Evolutionary conservation across 2,797 vertebrate genomes (phyloP).

Genomic region (Bucorvus abyssinicus): DNA sequence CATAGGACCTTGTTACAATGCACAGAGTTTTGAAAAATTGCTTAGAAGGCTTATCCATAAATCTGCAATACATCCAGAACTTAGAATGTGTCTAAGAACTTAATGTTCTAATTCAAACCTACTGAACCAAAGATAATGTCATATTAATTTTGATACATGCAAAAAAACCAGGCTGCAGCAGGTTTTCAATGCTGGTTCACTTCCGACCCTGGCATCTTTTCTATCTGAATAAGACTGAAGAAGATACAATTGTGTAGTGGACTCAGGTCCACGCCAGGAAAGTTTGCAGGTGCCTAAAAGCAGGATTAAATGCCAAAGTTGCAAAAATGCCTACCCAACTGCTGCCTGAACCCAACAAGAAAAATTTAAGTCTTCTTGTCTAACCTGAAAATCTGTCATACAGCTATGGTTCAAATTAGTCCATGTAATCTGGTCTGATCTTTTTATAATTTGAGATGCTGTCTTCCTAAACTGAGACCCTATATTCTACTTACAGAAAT

Average conservation of each 20-base stretch:
- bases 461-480: neutral
- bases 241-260: neutral
- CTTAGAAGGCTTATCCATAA: constrained; percentile 8
- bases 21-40: neutral
- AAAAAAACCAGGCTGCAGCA: constrained; percentile 9
- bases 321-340: neutral
- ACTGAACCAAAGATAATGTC: neutral
- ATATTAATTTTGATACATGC: neutral
- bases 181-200: neutral
- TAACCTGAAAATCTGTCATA: neutral
- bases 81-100: neutral
- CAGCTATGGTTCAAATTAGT: neutral
- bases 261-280: neutral
- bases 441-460: neutral
- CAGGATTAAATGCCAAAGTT: neutral
- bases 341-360: neutral
- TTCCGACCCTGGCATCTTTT: neutral
- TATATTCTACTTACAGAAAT: neutral
- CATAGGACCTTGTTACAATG: neutral
- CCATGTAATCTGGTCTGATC: neutral
- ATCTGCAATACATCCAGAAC: neutral
- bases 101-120: constrained; percentile 18
- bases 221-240: neutral
- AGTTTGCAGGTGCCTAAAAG: neutral
- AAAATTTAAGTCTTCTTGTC: neutral